phyloP scores from a whole-genome alignment of 2,888 invertebrate genomes.

The Cancer borealis region DNA sequence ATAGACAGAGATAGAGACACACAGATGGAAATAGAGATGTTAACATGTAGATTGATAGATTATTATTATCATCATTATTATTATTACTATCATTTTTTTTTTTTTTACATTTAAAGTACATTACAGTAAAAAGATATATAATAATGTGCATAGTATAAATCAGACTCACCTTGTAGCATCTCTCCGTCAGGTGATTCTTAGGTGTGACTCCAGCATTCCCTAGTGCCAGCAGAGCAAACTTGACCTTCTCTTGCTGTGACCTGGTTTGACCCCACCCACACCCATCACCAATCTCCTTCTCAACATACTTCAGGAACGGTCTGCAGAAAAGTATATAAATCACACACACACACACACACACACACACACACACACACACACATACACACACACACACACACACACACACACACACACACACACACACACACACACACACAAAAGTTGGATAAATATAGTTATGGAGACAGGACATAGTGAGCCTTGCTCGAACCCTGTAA shows the following conservation, averaged over 20 bases:
- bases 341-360: not conserved
- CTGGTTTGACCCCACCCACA: conserved; percentile 53
- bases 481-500: no score
- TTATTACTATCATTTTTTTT: not conserved
- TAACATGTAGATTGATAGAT: no score
- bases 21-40: not conserved
- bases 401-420: no score
- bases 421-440: no score
- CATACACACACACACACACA: no score
- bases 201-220: conserved; percentile 63
- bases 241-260: conserved; percentile 34
- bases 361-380: not conserved
- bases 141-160: not conserved
- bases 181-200: conserved; percentile 6
- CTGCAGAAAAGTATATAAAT: not conserved
- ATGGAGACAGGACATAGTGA: no score
- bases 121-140: not conserved
- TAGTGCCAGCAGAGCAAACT: conserved; percentile 50
- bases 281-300: conserved; percentile 42
- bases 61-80: no score
- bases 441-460: no score
- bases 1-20: not conserved
- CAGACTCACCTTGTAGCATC: conserved; percentile 63
- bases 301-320: conserved; percentile 54
- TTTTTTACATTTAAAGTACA: not conserved